Evolutionary conservation across 2,888 invertebrate species (phyloP), one percentile per base, ranked within the genome.

Genomic region (Stratiomys singularior): DNA sequence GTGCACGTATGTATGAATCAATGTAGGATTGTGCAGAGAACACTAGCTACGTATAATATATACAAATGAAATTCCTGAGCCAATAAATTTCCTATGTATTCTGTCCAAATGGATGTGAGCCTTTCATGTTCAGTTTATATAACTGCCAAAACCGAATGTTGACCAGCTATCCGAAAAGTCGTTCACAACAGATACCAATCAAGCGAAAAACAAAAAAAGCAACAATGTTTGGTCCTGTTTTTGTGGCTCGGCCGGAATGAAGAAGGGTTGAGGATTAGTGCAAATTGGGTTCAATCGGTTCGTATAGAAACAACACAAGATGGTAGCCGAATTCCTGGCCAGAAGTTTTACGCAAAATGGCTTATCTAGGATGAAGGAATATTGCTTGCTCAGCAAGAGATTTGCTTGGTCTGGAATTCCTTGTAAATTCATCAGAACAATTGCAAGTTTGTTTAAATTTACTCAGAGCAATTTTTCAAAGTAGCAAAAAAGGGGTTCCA

Each of bases 91-190:
- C 56, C 60, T 60, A 25, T 37, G 60, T 74, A 58, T 74, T 74
- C 37, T 15, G 58, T 60, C 37, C 25, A 21, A 74, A 37, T 44
- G 60, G 60, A 60, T 60, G 60, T 74, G 74, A 37, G 44, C 60
- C 60, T 37, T 74, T 74, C 74, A 60, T 72, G 74, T 74, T 74
- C 74, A 74, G 74, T 74, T 74, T 74, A 74, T 74, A 37, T 58
- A 60, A 23, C 58, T 60, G 74, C 74, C 74, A 74, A 58, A 58
- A 74, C 60, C 60, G 60, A 58, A 58, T 74, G 74, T 60, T 74
- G 58, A 74, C 74, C 23, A 60, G 74, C 58, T 58, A 2, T 25
- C 74, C 60, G 37, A 56, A 58, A 58, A 58, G 74, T 74, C 74
- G 23, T 74, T 74, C 60, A 30, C 60, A 72, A 52, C 71, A 58